Percentiles rank a stretch among this genome's conserved stretches.
These are phyloP conservation scores for Telenomus remus DNA, from an alignment of 1,140 invertebrate species.

Conservation along the genomic window DNA sequence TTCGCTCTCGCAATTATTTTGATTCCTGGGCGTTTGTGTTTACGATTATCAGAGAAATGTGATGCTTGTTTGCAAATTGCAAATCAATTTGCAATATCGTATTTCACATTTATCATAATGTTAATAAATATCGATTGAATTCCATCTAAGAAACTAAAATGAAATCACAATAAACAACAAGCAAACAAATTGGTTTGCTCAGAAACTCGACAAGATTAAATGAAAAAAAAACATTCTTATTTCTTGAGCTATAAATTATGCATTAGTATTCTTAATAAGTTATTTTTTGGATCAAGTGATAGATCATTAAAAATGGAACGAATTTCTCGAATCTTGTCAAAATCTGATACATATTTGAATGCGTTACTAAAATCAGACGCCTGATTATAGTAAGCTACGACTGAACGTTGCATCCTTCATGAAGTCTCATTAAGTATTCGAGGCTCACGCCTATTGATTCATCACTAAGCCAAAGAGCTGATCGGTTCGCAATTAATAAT, in stretches of 20 bases:
- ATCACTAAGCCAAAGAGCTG: slow-evolving; percentile 4
- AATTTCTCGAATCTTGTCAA: no score
- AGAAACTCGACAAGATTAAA: no score
- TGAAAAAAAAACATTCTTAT: no score
- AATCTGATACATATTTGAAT: not conserved
- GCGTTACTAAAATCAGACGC: not conserved
- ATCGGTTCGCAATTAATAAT: slow-evolving; percentile 28
- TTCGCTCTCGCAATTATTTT: slow-evolving; percentile 35
- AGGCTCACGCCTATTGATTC: slow-evolving; percentile 26
- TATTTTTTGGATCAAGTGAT: no score
- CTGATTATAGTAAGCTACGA: not conserved
- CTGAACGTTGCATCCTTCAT: slow-evolving; percentile 5
- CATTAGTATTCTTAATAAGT: no score
- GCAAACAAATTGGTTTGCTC: no score
- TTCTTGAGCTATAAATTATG: no score
- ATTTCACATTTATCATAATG: no score
- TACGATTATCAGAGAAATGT: slow-evolving; percentile 2
- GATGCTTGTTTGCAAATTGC: not conserved
- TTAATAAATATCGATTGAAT: no score
- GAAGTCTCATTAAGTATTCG: slow-evolving; percentile 37
- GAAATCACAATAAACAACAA: no score
- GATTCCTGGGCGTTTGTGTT: slow-evolving; percentile 20
- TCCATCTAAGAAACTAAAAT: no score
- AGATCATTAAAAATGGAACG: no score
- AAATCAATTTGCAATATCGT: not conserved